Evolutionary conservation across 92 coral and sea anemone species (phyloP).

Genomic region (Micromussa lordhowensis): DNA sequence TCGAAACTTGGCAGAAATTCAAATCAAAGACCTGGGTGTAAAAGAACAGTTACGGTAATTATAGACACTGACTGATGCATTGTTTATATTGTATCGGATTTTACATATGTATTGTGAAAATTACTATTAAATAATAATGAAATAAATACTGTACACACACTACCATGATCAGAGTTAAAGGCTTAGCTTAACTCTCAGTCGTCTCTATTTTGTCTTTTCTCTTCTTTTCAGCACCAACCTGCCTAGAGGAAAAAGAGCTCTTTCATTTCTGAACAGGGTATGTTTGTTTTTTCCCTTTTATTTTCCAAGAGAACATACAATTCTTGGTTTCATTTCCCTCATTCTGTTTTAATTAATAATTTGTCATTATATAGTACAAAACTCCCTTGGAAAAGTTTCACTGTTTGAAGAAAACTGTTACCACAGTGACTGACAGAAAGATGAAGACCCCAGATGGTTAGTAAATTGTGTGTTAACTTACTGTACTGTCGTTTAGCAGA

Average conservation of each 20-base stretch:
- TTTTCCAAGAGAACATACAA: background rate
- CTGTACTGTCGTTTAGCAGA: background rate
- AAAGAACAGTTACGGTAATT: conserved; percentile 87
- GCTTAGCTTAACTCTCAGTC: background rate
- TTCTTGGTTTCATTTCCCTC: background rate
- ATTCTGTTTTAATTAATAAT: background rate
- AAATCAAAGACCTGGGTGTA: conserved; percentile 90
- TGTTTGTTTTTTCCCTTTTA: background rate
- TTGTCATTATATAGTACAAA: conserved; percentile 62
- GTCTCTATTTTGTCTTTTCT: background rate
- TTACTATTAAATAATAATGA: background rate
- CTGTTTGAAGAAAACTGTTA: conserved; percentile 86
- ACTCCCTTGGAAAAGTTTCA: conserved; percentile 95
- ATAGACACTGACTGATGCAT: background rate
- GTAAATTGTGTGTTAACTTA: background rate
- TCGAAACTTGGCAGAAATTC: conserved; percentile 92
- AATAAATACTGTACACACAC: too few relatives aligned
- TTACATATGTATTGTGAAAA: background rate
- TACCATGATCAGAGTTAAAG: background rate
- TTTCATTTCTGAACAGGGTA: conserved; percentile 90
- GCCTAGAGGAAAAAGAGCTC: conserved; percentile 86
- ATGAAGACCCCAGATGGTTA: conserved; percentile 71
- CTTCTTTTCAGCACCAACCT: conserved; percentile 73
- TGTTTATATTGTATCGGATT: background rate
- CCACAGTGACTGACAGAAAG: conserved; percentile 88